Evolutionary conservation across 2,797 vertebrate species (phyloP).

Genomic region (Heliangelus exortis): DNA sequence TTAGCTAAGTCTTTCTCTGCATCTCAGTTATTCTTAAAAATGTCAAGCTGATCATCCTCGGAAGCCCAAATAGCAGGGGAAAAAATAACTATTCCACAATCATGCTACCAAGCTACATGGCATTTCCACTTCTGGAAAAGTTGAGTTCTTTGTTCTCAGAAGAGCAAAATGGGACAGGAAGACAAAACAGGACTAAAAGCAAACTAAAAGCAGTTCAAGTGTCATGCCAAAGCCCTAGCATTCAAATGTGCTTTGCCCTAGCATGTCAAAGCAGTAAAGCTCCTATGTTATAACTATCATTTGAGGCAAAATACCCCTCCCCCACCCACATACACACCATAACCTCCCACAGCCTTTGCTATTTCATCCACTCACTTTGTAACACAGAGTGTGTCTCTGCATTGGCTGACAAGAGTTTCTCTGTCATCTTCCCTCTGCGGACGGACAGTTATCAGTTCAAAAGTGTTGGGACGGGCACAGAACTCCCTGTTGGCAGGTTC

Average conservation of each 20-base stretch:
- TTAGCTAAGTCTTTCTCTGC: not conserved
- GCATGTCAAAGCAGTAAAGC: not conserved
- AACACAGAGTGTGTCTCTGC: conserved; percentile 92
- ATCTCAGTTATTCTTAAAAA: not conserved
- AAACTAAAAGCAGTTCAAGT: not conserved
- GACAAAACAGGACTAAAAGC: not conserved
- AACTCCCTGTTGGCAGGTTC: conserved; percentile 95
- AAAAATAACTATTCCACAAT: not conserved
- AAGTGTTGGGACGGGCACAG: conserved; percentile 93
- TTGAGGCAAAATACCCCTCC: not conserved
- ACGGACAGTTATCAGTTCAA: conserved; percentile 92
- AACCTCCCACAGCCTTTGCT: not conserved
- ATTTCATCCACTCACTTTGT: conserved; percentile 87
- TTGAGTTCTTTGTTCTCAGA: not conserved
- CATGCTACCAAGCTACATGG: not conserved
- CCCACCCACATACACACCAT: not conserved
- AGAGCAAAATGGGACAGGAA: not conserved
- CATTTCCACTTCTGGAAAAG: not conserved
- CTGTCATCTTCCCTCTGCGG: conserved; percentile 91
- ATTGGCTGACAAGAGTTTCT: conserved; percentile 95
- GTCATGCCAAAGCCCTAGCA: not conserved
- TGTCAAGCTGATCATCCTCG: not conserved
- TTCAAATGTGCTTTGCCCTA: not conserved
- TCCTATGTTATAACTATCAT: not conserved
- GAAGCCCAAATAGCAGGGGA: not conserved